Conservation (phyloP, 2,888 invertebrate genomes). For the Drosophila putrida region DNA sequence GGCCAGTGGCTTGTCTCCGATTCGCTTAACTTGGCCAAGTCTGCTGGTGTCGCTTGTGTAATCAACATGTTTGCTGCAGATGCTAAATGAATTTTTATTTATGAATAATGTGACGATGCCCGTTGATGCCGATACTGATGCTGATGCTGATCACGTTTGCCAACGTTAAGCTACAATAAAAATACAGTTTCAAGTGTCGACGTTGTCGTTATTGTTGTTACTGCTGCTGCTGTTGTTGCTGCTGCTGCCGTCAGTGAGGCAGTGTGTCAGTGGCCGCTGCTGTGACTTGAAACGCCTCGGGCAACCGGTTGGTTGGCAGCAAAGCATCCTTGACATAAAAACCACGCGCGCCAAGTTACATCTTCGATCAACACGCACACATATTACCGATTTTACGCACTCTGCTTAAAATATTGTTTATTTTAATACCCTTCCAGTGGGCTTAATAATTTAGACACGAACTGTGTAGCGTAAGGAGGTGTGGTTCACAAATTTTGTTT, state of each 20-base stretch:
- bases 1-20: constrained; percentile 37
- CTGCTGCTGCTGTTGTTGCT: constrained; percentile 35
- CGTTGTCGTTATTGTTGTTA: constrained; percentile 14
- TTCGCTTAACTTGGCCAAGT: constrained; percentile 19
- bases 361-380: constrained; percentile 53
- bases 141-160: constrained; percentile 73
- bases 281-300: constrained; percentile 59
- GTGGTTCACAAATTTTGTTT: too few species aligned
- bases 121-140: constrained; percentile 37
- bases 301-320: constrained; percentile 83
- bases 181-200: constrained; percentile 77
- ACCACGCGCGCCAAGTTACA: constrained; percentile 71
- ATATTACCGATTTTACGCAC: constrained; percentile 63
- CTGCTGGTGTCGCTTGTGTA: constrained; percentile 62
- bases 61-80: constrained; percentile 77
- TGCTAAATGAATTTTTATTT: constrained; percentile 77
- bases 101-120: constrained; percentile 74
- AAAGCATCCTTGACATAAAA: constrained; percentile 85
- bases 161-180: constrained; percentile 68
- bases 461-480: too few species aligned
- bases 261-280: constrained; percentile 78
- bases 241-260: constrained; percentile 59
- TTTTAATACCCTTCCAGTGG: too few species aligned
- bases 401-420: not conserved
- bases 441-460: too few species aligned